phyloP scores from a whole-genome alignment of 2,113 vertebrate genomes.

The Mormoops blainvillei region DNA sequence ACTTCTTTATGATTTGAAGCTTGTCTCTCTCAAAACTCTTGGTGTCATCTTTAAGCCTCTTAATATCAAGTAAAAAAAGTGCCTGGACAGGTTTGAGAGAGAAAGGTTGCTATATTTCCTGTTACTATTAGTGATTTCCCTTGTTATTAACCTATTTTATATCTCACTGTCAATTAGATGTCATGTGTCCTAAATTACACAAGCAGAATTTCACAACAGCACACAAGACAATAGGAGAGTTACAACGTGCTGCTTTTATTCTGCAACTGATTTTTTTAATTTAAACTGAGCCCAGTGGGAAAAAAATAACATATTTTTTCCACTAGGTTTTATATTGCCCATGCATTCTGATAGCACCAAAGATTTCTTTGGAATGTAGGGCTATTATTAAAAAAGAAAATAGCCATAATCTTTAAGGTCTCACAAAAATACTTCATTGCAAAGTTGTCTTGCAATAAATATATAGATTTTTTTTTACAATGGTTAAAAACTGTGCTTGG shows the following conservation, averaged over 20 bases:
- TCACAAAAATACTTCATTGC: conserved; percentile 11
- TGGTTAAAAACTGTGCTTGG: not conserved
- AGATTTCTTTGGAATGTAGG: conserved; percentile 22
- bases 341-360: not conserved
- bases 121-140: not conserved
- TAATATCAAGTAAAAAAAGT: not conserved
- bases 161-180: conserved; percentile 2
- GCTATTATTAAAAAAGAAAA: conserved; percentile 28
- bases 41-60: not conserved
- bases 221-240: not conserved
- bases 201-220: not conserved
- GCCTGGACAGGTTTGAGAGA: not conserved
- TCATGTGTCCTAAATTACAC: conserved; percentile 19
- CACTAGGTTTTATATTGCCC: conserved; percentile 23
- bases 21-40: conserved; percentile 19
- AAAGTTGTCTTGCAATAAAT: not conserved
- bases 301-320: not conserved
- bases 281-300: conserved; percentile 16
- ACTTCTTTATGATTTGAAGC: not conserved
- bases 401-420: conserved; percentile 35
- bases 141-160: conserved; percentile 11
- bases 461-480: not conserved
- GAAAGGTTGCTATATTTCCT: not conserved
- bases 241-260: not conserved
- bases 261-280: conserved; percentile 34